Base-by-base conservation (phyloP, 2,797 vertebrate species). In the Caiman crocodilus region DNA sequence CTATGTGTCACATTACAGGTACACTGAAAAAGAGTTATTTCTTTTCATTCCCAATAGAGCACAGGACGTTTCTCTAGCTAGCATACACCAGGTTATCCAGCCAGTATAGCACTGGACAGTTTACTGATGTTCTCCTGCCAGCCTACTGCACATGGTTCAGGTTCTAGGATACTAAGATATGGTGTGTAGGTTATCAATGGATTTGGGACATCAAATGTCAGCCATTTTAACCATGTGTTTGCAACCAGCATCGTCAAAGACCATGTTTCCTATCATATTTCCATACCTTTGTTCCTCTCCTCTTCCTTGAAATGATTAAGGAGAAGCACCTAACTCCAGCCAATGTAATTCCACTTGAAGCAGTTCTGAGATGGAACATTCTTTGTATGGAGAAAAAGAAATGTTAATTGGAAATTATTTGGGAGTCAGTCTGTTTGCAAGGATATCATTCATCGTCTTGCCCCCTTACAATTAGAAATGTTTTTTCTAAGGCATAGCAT, bases 1-100 rank as follows among this genome's bases (percentile, higher is more conserved):
- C n/a, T n/a, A n/a, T n/a, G 82, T 90, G 82, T 85, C 89, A 92
- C 25, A 60, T 94, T 94, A 94, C 83, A 88, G 94, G 89, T 90
- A 89, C 83, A 50, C 80, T 8, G 64, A 3, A 21, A 35, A 21
- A 35, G 32, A 65, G 81, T 55, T 90, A 69, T 79, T 92, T 93
- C 90, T 71, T 32, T 14, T 71, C 67, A 71, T 23, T 71, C 11
- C 32, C 4, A 32, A 42, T 23, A 42, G 32, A 71, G 32, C 89
- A 90, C 92, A 32, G 64, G 74, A 5, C 42, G 82, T 91, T 91
- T 84, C 87, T 88, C 82, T 6, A 90, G 84, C 80, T 88, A 25
- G 16, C 88, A 92, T 92, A 30, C 80, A 90, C 64, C 69, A 71
- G 32, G 21, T 89, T 89, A 87, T 58, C 63, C 79, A 94, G 90